Conservation (phyloP, 2,113 vertebrate genomes). For the Candoia aspera region DNA sequence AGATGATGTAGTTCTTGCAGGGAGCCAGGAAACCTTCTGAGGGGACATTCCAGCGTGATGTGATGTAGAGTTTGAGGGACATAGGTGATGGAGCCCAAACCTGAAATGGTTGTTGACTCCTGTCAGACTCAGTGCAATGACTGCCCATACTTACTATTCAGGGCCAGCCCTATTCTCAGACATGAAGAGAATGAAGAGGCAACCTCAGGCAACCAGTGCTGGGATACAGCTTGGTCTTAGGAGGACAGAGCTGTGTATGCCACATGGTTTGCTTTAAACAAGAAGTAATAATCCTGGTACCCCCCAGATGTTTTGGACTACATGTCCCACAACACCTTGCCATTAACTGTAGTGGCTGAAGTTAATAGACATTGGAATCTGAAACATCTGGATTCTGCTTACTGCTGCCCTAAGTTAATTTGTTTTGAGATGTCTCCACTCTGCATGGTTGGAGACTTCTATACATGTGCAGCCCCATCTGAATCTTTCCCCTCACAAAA, state of each 20-base stretch:
- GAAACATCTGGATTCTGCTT: not conserved
- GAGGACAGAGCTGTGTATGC: not conserved
- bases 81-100: not conserved
- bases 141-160: not conserved
- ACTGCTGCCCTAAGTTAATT: not conserved
- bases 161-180: not conserved
- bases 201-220: not conserved
- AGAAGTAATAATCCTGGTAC: not conserved
- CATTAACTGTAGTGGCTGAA: not conserved
- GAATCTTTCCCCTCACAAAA: not conserved
- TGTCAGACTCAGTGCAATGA: not conserved
- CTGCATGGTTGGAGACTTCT: not conserved
- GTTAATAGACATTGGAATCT: not conserved
- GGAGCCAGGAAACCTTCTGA: too few species aligned
- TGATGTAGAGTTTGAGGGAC: too few species aligned
- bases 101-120: not conserved
- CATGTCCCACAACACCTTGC: not conserved
- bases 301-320: not conserved
- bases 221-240: not conserved
- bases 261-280: not conserved
- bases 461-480: not conserved
- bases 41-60: too few species aligned
- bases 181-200: not conserved
- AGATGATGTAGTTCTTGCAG: too few species aligned
- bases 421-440: not conserved